Evolutionary conservation across 1,140 invertebrate species (phyloP).

Genomic region (Contarinia nasturtii): DNA sequence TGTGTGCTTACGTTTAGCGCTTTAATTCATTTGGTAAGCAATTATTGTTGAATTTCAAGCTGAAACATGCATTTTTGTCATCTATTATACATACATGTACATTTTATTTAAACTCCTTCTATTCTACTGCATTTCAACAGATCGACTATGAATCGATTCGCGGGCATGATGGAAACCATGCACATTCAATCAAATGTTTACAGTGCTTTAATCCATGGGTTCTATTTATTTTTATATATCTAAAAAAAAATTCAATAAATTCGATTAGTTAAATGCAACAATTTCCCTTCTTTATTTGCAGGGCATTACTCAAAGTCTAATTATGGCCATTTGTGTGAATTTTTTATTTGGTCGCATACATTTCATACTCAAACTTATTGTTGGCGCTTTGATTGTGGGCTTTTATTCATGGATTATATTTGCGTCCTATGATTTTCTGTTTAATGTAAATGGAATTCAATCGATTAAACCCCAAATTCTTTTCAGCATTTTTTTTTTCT

Average conservation of each 20-base stretch:
- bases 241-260: not conserved
- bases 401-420: constrained; percentile 53
- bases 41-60: not conserved
- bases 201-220: too few relatives aligned
- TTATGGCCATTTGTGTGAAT: constrained; percentile 53
- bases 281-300: too few relatives aligned
- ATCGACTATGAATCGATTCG: too few relatives aligned
- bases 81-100: too few relatives aligned
- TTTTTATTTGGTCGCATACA: constrained; percentile 73
- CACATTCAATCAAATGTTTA: constrained; percentile 3
- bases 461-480: too few relatives aligned
- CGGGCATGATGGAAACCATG: too few relatives aligned
- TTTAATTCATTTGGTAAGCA: constrained; percentile 37
- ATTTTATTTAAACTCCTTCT: too few relatives aligned
- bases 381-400: constrained; percentile 40
- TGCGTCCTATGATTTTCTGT: constrained; percentile 30
- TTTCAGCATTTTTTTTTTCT: not conserved
- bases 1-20: constrained; percentile 38
- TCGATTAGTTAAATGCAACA: too few relatives aligned
- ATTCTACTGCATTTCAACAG: too few relatives aligned
- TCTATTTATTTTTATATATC: too few relatives aligned
- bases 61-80: too few relatives aligned
- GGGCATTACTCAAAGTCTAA: constrained; percentile 69
- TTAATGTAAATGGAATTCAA: constrained; percentile 21
- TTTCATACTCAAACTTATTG: constrained; percentile 57